Evolutionary conservation across 2,797 vertebrate species (phyloP), one percentile per base, ranked within the genome.

Genomic region (Squalus acanthias): DNA sequence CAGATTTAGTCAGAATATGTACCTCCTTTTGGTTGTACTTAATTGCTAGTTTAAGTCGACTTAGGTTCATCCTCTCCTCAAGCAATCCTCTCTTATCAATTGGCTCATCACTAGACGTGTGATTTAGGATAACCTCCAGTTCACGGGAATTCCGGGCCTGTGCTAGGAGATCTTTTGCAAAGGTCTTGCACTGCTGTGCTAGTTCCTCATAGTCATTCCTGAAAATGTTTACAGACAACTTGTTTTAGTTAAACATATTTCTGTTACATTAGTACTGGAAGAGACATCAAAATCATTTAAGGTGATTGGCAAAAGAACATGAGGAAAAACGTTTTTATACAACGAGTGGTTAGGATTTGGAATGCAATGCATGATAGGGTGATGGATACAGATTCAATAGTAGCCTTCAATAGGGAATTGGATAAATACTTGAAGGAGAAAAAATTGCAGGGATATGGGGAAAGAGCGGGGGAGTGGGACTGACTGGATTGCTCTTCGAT

Each of bases 1-100:
- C 26, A 65, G 95, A 74, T 96, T 39, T 8, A 5, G n/a, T 63
- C 12, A 96, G 65, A 67, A 10, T 17, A 97, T 97, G 96, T 97
- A 99, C 99, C 99, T 99, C 99, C 97, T 99, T 99, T 97, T 99
- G 99, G 97, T 99, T 99, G 98, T 99, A 99, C 97, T 99, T 99
- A 97, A 99, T 99, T 96, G 99, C 99, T 88, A 99, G 98, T 97
- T 99, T 99, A 96, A 99, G 98, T 96, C 99, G 98, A 97, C 99
- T 99, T 97, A 99, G 98, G 97, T 99, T 99, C 99, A 99, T 99
- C 96, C 99, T 99, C 96, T 99, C 99, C 98, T 99, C 99, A 97
- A 99, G 96, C 67, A 99, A 97, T 72, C 99, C 99, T 96, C 99
- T 97, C 97, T 99, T 99, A 97, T 99, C 98, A 50, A 99, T 96